phyloP scores from a whole-genome alignment of 2,888 invertebrate species.

The Nycteola revayana region DNA sequence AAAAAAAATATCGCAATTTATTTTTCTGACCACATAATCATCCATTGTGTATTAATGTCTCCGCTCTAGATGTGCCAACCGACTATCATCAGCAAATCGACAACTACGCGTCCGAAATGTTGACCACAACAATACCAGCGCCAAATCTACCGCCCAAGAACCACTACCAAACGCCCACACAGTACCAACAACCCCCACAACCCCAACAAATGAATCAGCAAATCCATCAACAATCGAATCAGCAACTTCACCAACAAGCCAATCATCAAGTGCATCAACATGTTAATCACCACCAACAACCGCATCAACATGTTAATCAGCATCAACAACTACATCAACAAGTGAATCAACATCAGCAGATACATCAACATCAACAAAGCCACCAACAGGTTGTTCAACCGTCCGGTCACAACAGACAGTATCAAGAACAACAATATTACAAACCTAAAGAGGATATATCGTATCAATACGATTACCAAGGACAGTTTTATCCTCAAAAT shows the following conservation, averaged over 20 bases:
- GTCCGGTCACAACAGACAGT: constrained; percentile 36
- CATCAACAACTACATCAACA: not conserved
- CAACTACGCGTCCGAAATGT: constrained; percentile 73
- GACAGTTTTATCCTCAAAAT: constrained; percentile 4
- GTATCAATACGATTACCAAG: constrained; percentile 13
- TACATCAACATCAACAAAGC: constrained; percentile 19
- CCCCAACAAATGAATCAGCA: constrained; percentile 22
- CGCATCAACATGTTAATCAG: too few species aligned
- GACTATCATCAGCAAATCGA: constrained; percentile 78
- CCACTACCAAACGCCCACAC: constrained; percentile 63
- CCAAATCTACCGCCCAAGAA: constrained; percentile 65
- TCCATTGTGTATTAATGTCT: constrained; percentile 46
- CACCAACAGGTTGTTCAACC: constrained; percentile 18
- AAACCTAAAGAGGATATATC: constrained; percentile 29
- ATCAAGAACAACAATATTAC: constrained; percentile 32
- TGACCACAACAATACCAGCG: constrained; percentile 50
- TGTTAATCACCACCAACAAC: not conserved
- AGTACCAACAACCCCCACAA: constrained; percentile 39
- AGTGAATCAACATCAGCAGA: constrained; percentile 11
- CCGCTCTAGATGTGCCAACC: constrained; percentile 60
- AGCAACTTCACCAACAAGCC: constrained; percentile 4
- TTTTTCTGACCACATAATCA: constrained; percentile 30
- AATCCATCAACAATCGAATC: constrained; percentile 1
- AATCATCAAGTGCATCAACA: constrained; percentile 10
- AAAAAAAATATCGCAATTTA: too few species aligned